Evolutionary conservation across 2,113 vertebrate genomes (phyloP).

Genomic region (Petaurus breviceps): DNA sequence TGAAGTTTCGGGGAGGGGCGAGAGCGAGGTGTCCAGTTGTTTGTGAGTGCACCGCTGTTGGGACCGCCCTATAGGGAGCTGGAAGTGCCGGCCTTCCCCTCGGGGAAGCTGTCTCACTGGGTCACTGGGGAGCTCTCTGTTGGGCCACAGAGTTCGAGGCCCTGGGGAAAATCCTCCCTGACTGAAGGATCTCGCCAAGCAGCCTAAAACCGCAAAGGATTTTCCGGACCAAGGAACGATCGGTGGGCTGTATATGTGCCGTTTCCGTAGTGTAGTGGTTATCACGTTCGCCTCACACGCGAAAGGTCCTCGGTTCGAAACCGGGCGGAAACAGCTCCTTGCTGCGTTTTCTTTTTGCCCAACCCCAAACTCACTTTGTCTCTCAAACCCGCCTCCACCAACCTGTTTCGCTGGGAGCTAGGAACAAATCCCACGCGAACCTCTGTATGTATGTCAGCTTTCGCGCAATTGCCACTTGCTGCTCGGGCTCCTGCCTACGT

Average conservation of each 20-base stretch:
- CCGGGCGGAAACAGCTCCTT: conserved; percentile 87
- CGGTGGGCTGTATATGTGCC: rapidly evolving
- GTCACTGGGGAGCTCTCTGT: not conserved
- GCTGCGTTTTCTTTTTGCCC: rapidly evolving
- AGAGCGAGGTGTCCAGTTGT: not conserved
- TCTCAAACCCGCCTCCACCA: not conserved
- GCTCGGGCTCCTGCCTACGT: not conserved
- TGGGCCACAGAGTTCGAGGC: not conserved
- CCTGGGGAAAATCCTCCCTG: not conserved
- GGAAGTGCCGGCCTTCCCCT: not conserved
- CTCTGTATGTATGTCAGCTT: not conserved
- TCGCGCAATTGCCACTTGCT: not conserved
- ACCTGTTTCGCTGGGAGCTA: not conserved
- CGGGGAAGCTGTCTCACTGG: no score
- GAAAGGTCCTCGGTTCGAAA: conserved; percentile 95
- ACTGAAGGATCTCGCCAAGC: no score
- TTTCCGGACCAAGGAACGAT: not conserved
- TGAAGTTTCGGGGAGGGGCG: not conserved
- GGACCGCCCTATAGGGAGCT: not conserved
- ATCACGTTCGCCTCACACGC: conserved; percentile 96
- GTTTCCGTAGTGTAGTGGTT: conserved; percentile 97
- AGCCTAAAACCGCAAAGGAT: no score
- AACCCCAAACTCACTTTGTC: not conserved
- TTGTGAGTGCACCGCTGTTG: not conserved
- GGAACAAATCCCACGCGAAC: not conserved